Evolutionary conservation across 2,797 vertebrate species (phyloP), one percentile per base, ranked within the genome.

Genomic region (Potorous gilbertii): DNA sequence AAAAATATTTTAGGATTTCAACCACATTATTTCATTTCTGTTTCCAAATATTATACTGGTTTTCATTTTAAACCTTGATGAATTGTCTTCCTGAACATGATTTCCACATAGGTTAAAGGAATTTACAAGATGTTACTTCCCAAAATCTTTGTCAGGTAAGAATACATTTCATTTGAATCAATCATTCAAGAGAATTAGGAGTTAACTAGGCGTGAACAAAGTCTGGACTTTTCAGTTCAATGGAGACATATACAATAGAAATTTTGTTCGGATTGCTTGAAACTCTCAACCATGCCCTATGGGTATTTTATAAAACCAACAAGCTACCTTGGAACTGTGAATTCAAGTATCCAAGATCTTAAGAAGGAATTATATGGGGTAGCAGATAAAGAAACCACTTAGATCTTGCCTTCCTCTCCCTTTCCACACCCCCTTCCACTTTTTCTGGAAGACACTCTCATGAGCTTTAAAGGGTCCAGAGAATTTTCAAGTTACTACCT

Each of bases 1-100:
- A 1, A 21, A n/a, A 91, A 54, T 87, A 93, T 50, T 93, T 95
- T 92, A 66, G 90, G 40, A 89, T 54, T 93, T 1, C 56, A 94
- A 92, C 50, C 92, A 91, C 0, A 50, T 27, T 50, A 24, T 27
- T 87, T 46, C 66, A 81, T 81, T 74, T 40, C 13, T 87, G 74
- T 87, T 46, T 87, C 40, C 10, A 21, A 81, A 0, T 18, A 46
- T 81, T 81, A 46, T 24, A 81, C 3, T n/a, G 34, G 13, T 18
- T 81, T 81, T 46, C 66, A 81, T 46, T 46, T 46, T 81, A 81
- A 24, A 24, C n/a, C 8, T 8, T 27, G 10, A 50, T 27, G 12
- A 87, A 27, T 87, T 34, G 3, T 50, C 74, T 87, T 46, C 9
- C 40, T 87, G 8, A 50, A 50, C 40, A 87, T 46, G 40, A 87